Percentiles rank a stretch among this genome's conserved stretches.
Conservation (phyloP, 1,140 invertebrate species). For the Aphis craccivora region DNA sequence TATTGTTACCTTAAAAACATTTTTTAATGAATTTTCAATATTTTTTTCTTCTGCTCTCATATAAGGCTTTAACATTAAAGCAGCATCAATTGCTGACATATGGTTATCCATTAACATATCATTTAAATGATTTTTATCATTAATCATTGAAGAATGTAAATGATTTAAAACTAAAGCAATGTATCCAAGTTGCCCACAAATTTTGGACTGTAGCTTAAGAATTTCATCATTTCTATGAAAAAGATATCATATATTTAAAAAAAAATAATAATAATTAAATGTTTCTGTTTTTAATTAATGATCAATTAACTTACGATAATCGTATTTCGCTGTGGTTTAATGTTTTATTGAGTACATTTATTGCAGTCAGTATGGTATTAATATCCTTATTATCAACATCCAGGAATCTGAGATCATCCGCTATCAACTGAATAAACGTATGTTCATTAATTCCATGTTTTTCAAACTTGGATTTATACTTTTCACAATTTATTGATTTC, state of each 20-base stretch:
- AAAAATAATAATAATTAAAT: neutral
- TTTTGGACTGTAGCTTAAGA: constrained; percentile 30
- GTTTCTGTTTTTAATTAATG: neutral
- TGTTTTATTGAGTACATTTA: constrained; percentile 22
- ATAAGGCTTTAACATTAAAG: constrained; percentile 40
- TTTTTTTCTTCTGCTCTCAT: constrained; percentile 37
- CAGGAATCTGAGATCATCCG: neutral
- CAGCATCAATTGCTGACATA: constrained; percentile 41
- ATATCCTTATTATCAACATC: neutral
- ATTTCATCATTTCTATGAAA: constrained; percentile 42
- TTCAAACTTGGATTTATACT: neutral
- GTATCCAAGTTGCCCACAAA: constrained; percentile 38
- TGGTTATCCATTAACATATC: constrained; percentile 32
- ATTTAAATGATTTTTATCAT: neutral
- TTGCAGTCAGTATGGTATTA: neutral
- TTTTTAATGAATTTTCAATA: constrained; percentile 33
- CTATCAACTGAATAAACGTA: neutral
- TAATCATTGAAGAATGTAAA: neutral
- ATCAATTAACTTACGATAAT: constrained; percentile 33
- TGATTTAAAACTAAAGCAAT: neutral
- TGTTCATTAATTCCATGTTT: constrained; percentile 33
- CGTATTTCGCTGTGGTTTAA: neutral
- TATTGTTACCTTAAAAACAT: constrained; percentile 12
- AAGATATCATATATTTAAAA: neutral
- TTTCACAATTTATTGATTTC: constrained; percentile 46